Evolutionary conservation across 2,888 invertebrate genomes (phyloP).

Genomic region (Calameuta filiformis): DNA sequence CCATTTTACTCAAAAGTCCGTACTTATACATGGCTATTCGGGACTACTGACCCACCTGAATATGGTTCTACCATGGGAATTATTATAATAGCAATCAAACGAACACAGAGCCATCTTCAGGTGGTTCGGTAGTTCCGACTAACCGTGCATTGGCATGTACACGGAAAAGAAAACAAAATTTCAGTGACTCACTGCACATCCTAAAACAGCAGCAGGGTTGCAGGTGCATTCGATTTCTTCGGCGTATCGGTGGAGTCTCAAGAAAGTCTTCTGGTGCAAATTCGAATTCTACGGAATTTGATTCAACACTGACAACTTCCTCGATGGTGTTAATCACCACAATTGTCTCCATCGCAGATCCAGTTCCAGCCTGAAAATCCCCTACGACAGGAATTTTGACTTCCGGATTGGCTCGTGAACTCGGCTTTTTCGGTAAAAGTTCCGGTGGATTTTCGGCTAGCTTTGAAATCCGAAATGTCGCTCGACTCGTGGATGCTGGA

Average conservation of each 20-base stretch:
- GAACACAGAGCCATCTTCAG: no score
- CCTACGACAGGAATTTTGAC: neutral
- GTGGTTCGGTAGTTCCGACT: no score
- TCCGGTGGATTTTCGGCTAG: neutral
- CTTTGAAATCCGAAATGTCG: neutral
- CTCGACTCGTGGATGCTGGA: neutral
- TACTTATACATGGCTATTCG: neutral
- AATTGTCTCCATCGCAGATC: neutral
- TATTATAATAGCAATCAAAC: no score
- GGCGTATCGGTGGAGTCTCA: neutral
- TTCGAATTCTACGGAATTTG: neutral
- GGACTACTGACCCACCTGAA: no score
- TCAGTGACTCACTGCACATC: neutral
- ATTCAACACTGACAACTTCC: neutral
- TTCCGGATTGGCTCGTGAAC: neutral
- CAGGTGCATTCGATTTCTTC: neutral
- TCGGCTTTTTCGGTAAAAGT: neutral
- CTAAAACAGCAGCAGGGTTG: neutral
- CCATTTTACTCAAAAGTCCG: neutral
- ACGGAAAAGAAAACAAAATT: neutral
- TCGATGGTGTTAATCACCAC: neutral
- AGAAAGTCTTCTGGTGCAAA: neutral
- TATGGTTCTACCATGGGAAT: no score
- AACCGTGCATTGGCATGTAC: neutral
- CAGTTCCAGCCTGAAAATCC: neutral